Evolutionary conservation across 2,888 invertebrate genomes (phyloP).

Genomic region (Sisyra nigra): DNA sequence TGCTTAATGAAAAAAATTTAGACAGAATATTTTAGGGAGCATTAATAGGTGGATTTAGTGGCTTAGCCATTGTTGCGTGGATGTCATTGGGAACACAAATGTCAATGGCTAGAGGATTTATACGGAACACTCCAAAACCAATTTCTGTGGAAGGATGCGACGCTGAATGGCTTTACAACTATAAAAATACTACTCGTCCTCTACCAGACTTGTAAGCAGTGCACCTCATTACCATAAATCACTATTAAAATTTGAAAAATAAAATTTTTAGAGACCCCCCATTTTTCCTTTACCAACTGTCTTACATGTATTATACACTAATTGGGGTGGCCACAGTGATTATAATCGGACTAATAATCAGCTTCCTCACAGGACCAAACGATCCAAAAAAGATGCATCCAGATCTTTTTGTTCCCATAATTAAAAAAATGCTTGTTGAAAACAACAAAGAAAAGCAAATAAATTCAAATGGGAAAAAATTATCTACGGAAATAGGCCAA

Average conservation of each 20-base stretch:
- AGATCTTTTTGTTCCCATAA: slow-evolving; percentile 45
- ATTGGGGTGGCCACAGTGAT: slow-evolving; percentile 52
- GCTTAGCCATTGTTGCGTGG: slow-evolving; percentile 46
- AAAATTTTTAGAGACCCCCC: slow-evolving; percentile 32
- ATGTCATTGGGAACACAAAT: slow-evolving; percentile 53
- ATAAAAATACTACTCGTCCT: slow-evolving; percentile 15
- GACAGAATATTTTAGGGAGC: slow-evolving; percentile 38
- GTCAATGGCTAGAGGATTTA: slow-evolving; percentile 44
- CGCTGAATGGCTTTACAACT: slow-evolving; percentile 22
- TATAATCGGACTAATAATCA: slow-evolving; percentile 46
- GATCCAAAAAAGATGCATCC: slow-evolving; percentile 39
- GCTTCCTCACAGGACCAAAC: slow-evolving; percentile 47
- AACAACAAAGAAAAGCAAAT: no score
- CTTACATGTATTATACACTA: slow-evolving; percentile 63
- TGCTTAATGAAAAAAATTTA: no score
- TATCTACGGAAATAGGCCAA: no score
- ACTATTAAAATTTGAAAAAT: no score
- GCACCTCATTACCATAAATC: no score
- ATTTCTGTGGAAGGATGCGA: slow-evolving; percentile 40
- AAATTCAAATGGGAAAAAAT: no score
- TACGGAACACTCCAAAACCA: slow-evolving; percentile 41
- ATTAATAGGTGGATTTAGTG: slow-evolving; percentile 40
- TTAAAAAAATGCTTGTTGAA: slow-evolving; percentile 25
- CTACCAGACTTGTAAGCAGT: background rate
- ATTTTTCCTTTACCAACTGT: slow-evolving; percentile 51